Conservation (phyloP, 2,113 vertebrate genomes). For the Misgurnus anguillicaudatus region DNA sequence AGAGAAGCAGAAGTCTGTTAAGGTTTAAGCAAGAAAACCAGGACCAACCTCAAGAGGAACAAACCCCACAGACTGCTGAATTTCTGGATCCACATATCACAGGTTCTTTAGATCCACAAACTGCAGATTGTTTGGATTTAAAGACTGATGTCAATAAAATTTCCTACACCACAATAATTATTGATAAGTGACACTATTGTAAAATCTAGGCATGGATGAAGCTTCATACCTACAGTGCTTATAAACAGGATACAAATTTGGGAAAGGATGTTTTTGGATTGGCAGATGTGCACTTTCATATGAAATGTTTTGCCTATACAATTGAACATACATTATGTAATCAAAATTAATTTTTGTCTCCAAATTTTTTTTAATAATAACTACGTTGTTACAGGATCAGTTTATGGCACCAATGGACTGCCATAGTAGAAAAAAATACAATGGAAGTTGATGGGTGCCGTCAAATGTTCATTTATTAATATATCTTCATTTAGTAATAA, state of each 20-base stretch:
- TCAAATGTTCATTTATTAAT: background rate
- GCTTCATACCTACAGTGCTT: background rate
- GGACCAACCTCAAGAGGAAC: background rate
- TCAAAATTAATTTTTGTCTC: too few relatives aligned
- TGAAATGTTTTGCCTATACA: too few relatives aligned
- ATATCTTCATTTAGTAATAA: background rate
- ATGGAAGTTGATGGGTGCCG: too few relatives aligned
- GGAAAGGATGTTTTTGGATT: background rate
- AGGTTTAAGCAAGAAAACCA: slow-evolving; percentile 50
- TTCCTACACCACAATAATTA: slow-evolving; percentile 3
- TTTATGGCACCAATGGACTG: too few relatives aligned
- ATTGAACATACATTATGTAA: too few relatives aligned
- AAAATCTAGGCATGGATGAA: background rate
- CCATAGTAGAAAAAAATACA: background rate
- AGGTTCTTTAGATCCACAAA: background rate
- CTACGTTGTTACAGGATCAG: too few relatives aligned
- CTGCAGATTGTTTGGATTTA: background rate
- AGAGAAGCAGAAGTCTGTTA: slow-evolving; percentile 72
- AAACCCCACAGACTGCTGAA: background rate
- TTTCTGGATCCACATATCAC: background rate
- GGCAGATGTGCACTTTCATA: background rate
- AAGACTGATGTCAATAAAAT: background rate
- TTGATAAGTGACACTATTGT: background rate
- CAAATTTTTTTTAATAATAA: too few relatives aligned
- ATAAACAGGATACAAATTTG: background rate